Percentiles rank a stretch among this genome's conserved stretches.
Evolutionary conservation across 2,113 vertebrate genomes (phyloP).

Genomic region (Hydrolagus affinis): DNA sequence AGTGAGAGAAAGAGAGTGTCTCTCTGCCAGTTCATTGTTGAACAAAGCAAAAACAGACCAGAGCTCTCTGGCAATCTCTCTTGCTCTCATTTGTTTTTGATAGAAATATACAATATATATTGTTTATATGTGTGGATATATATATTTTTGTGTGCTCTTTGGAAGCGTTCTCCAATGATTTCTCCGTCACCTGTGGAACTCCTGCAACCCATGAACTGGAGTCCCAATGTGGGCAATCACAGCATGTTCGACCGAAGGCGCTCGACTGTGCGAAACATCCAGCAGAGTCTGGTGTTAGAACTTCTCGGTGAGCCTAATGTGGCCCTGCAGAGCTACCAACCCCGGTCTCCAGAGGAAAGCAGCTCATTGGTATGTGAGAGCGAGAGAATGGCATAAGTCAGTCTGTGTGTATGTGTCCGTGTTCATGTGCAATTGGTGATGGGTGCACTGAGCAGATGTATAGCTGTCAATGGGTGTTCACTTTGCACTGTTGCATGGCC

Average conservation of each 20-base stretch:
- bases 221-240: constrained; percentile 44
- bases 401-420: not conserved
- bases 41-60: not conserved
- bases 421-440: not conserved
- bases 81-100: no score
- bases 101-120: no score
- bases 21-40: not conserved
- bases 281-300: constrained; percentile 46
- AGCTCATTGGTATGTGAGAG: constrained; percentile 54
- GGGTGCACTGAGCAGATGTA: not conserved
- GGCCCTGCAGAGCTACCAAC: constrained; percentile 61
- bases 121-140: not conserved
- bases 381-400: not conserved
- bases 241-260: constrained; percentile 46
- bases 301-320: constrained; percentile 53
- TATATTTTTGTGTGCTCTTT: not conserved
- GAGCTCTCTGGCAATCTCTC: not conserved
- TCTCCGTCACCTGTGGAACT: constrained; percentile 33
- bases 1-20: not conserved
- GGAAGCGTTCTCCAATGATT: not conserved
- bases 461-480: not conserved
- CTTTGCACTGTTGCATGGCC: not conserved
- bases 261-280: constrained; percentile 29
- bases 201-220: constrained; percentile 47
- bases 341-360: constrained; percentile 52